These are phyloP conservation scores for Alethe castanea DNA, from an alignment of 2,113 vertebrate genomes.

Conservation along the genomic window DNA sequence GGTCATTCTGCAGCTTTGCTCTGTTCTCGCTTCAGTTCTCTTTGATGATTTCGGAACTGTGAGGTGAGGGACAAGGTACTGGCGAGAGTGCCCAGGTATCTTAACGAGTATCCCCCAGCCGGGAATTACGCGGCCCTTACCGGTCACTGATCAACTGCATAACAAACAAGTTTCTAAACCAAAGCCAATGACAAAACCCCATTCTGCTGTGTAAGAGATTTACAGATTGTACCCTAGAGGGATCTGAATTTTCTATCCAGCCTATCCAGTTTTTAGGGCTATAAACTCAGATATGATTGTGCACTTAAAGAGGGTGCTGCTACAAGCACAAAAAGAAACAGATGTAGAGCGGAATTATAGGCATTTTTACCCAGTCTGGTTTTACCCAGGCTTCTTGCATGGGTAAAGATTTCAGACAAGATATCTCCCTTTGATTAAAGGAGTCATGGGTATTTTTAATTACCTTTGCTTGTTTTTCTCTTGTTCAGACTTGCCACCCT, in stretches of 20 bases:
- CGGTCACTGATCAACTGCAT: fast-evolving
- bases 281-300: fast-evolving
- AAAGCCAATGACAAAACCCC: neutral
- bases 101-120: fast-evolving
- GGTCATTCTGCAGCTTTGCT: neutral
- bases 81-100: too few relatives aligned
- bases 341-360: neutral
- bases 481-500: neutral
- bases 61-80: neutral
- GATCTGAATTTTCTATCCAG: neutral
- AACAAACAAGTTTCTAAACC: neutral
- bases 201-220: neutral
- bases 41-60: neutral
- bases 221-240: neutral
- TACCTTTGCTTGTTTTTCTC: neutral
- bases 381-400: neutral
- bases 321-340: neutral
- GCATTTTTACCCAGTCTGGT: neutral
- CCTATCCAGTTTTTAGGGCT: neutral
- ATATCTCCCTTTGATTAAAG: neutral
- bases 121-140: neutral
- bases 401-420: neutral
- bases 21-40: neutral
- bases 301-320: neutral
- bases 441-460: neutral